Conservation (phyloP, 2,113 vertebrate species). For the Dipodomys ordii region DNA sequence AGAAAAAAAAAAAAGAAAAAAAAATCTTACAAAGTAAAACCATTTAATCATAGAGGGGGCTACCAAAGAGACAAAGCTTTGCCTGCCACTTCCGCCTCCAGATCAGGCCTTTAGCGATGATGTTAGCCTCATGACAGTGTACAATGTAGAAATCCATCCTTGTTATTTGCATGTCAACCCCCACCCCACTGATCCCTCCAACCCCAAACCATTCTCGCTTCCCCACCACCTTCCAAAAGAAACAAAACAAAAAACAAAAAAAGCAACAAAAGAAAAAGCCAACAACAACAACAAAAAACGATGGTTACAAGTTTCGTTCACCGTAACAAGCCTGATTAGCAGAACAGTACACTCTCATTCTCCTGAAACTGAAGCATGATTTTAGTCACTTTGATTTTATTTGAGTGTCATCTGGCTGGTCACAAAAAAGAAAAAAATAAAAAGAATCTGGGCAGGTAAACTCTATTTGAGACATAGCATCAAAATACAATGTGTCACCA, state of each 20-base stretch:
- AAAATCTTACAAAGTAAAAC: slow-evolving; percentile 81
- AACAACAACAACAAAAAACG: slow-evolving; percentile 71
- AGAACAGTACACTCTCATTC: slow-evolving; percentile 83
- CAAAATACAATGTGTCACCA: slow-evolving; percentile 76
- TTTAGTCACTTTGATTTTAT: slow-evolving; percentile 85
- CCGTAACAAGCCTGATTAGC: slow-evolving; percentile 86
- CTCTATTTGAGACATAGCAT: slow-evolving; percentile 78
- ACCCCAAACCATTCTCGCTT: slow-evolving; percentile 74
- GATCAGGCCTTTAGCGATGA: slow-evolving; percentile 90
- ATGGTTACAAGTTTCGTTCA: slow-evolving; percentile 87
- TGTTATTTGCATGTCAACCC: slow-evolving; percentile 95
- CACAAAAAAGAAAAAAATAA: slow-evolving; percentile 61
- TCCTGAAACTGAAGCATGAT: slow-evolving; percentile 86
- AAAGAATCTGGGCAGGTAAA: slow-evolving; percentile 71
- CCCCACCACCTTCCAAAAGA: not conserved
- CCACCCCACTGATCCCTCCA: slow-evolving; percentile 83
- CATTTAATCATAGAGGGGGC: slow-evolving; percentile 88
- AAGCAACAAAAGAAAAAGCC: no score
- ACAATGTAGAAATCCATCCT: slow-evolving; percentile 93
- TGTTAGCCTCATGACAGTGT: slow-evolving; percentile 93
- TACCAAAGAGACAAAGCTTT: slow-evolving; percentile 92
- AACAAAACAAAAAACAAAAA: not conserved
- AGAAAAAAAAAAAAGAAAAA: no score
- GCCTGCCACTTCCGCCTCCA: slow-evolving; percentile 92
- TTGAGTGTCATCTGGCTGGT: slow-evolving; percentile 84